Percentiles rank a stretch among this genome's conserved stretches.
phyloP scores from a whole-genome alignment of 2,797 vertebrate genomes.

The Chloroceryle amazona region DNA sequence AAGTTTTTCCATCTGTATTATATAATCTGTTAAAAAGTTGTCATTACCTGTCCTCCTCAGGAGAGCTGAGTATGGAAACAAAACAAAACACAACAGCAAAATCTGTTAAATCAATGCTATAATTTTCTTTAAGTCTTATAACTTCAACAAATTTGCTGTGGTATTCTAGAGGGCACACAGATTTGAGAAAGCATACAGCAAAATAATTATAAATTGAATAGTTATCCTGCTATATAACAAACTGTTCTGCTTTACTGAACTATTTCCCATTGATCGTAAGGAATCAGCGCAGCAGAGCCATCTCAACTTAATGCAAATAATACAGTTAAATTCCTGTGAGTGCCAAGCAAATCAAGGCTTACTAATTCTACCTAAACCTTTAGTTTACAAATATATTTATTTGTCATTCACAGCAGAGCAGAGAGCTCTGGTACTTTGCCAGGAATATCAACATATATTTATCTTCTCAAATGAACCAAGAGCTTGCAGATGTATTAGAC shows the following conservation, averaged over 20 bases:
- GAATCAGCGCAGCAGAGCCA: neutral
- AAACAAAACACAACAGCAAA: slow-evolving; percentile 50
- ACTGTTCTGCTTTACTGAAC: neutral
- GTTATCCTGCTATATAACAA: neutral
- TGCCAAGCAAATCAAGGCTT: neutral
- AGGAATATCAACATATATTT: neutral
- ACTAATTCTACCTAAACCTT: neutral
- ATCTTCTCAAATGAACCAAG: neutral
- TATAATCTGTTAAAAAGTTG: neutral
- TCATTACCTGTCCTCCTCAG: slow-evolving; percentile 87
- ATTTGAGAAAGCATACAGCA: neutral
- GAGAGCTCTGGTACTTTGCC: neutral
- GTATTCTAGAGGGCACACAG: neutral
- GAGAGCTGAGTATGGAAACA: slow-evolving; percentile 80
- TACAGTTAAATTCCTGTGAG: neutral
- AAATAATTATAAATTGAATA: neutral
- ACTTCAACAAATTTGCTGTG: neutral
- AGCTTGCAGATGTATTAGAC: neutral
- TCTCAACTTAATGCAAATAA: neutral
- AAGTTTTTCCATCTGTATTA: neutral
- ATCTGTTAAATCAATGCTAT: neutral
- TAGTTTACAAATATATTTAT: neutral
- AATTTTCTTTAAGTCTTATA: neutral
- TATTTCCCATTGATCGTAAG: neutral
- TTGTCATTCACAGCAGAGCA: neutral